Conservation (phyloP, 2,888 invertebrate genomes). For the Sericinus montela region DNA sequence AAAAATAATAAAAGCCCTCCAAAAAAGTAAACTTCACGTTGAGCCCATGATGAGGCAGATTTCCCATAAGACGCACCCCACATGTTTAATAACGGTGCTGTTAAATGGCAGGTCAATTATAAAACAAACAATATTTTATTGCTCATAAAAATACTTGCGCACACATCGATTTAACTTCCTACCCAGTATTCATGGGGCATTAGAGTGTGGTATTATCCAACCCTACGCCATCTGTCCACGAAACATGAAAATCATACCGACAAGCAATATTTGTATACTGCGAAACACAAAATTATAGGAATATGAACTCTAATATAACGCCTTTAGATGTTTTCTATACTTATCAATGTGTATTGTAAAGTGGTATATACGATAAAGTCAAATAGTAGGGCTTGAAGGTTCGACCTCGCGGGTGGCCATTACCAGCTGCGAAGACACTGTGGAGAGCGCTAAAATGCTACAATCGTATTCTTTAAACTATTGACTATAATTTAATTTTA, state of each 20-base stretch:
- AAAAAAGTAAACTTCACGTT: neutral
- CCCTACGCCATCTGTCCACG: slow-evolving; percentile 63
- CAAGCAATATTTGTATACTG: neutral
- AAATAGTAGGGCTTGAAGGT: slow-evolving; percentile 40
- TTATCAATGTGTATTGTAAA: slow-evolving; percentile 13
- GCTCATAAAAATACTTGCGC: slow-evolving; percentile 47
- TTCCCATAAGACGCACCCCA: slow-evolving; percentile 17
- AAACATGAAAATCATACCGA: slow-evolving; percentile 24
- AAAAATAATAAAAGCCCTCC: neutral
- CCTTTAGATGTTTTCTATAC: slow-evolving; percentile 17
- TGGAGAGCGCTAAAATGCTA: slow-evolving; percentile 45
- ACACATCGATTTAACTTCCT: slow-evolving; percentile 20
- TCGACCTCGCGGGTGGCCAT: slow-evolving; percentile 66
- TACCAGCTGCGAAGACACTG: slow-evolving; percentile 54
- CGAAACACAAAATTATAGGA: slow-evolving; percentile 17
- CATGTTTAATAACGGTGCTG: slow-evolving; percentile 23
- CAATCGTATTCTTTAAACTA: neutral
- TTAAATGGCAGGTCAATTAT: slow-evolving; percentile 37
- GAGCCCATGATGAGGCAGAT: neutral
- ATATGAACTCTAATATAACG: slow-evolving; percentile 22
- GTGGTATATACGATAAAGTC: slow-evolving; percentile 44
- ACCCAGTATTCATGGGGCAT: slow-evolving; percentile 33
- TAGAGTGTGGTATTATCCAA: slow-evolving; percentile 52
- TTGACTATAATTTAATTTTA: neutral
- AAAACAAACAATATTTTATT: slow-evolving; percentile 51